phyloP scores from a whole-genome alignment of 2,113 vertebrate species.

The Nerophis lumbriciformis region DNA sequence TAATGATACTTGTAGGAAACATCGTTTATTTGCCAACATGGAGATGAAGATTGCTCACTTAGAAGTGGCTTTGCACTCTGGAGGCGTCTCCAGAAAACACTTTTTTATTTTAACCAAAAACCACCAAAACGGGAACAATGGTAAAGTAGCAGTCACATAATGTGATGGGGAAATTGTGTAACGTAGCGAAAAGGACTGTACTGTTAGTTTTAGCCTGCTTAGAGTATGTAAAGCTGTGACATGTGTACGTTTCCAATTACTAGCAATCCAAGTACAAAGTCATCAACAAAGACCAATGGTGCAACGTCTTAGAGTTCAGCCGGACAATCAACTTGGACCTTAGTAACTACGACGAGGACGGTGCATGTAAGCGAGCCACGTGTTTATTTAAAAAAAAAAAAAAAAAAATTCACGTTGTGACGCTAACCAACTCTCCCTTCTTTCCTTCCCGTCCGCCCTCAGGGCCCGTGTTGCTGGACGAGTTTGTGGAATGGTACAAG shows the following conservation, averaged over 20 bases:
- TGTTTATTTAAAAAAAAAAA: too few relatives aligned
- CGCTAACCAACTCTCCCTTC: not conserved
- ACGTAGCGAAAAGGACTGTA: too few relatives aligned
- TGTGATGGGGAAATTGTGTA: too few relatives aligned
- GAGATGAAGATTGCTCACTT: too few relatives aligned
- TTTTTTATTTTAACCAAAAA: too few relatives aligned
- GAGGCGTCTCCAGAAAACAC: too few relatives aligned
- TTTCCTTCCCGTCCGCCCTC: conserved; percentile 18
- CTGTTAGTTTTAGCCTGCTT: not conserved
- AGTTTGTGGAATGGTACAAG: conserved; percentile 99
- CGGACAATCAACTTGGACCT: conserved; percentile 98
- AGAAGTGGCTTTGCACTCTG: too few relatives aligned
- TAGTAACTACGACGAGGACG: conserved; percentile 98
- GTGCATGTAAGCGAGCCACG: conserved; percentile 84
- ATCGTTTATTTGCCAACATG: too few relatives aligned
- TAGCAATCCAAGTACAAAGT: conserved; percentile 99
- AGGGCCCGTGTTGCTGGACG: conserved; percentile 99
- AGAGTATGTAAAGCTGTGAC: not conserved
- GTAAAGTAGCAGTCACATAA: too few relatives aligned
- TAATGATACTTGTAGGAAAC: too few relatives aligned
- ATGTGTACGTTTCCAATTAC: conserved; percentile 2
- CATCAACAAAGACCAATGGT: conserved; percentile 99
- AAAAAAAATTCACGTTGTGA: too few relatives aligned
- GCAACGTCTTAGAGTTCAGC: conserved; percentile 99
- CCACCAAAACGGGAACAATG: too few relatives aligned